Conservation (phyloP, 2,888 invertebrate species). For the Heliconius cydno region DNA sequence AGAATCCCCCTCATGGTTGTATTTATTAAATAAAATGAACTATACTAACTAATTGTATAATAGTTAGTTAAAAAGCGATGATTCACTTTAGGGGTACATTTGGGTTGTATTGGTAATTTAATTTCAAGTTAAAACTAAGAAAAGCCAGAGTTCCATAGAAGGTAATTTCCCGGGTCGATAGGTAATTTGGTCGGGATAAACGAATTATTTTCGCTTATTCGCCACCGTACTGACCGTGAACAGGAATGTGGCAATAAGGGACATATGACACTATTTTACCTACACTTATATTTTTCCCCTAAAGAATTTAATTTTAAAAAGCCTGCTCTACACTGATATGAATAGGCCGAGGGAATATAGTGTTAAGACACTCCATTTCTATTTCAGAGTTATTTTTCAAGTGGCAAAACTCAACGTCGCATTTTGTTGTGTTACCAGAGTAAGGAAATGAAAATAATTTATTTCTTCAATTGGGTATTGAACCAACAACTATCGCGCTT, state of each 20-base stretch:
- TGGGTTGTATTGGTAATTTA: conserved; percentile 4
- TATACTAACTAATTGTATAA: not conserved
- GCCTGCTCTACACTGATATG: not conserved
- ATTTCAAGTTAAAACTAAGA: conserved; percentile 32
- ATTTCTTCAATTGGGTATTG: not conserved
- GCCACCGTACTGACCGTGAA: conserved; percentile 41
- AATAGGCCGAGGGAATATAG: not conserved
- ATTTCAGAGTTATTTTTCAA: not conserved
- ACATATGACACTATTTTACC: not conserved
- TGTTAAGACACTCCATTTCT: not conserved
- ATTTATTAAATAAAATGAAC: not conserved
- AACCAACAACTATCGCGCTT: not conserved
- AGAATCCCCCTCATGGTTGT: not conserved
- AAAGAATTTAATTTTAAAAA: not conserved
- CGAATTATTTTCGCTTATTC: conserved; percentile 67
- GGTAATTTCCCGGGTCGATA: conserved; percentile 65
- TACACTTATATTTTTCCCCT: not conserved
- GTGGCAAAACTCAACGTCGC: not conserved
- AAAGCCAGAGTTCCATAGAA: conserved; percentile 50
- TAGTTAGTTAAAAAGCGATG: conserved; percentile 14
- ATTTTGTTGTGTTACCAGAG: not conserved
- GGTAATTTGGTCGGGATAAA: conserved; percentile 65
- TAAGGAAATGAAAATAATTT: not conserved
- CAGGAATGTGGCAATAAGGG: conserved; percentile 2
- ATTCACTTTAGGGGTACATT: not conserved